Percentiles rank a stretch among this genome's conserved stretches.
Conservation (phyloP, 1,140 invertebrate species). For the Lithobius niger region DNA sequence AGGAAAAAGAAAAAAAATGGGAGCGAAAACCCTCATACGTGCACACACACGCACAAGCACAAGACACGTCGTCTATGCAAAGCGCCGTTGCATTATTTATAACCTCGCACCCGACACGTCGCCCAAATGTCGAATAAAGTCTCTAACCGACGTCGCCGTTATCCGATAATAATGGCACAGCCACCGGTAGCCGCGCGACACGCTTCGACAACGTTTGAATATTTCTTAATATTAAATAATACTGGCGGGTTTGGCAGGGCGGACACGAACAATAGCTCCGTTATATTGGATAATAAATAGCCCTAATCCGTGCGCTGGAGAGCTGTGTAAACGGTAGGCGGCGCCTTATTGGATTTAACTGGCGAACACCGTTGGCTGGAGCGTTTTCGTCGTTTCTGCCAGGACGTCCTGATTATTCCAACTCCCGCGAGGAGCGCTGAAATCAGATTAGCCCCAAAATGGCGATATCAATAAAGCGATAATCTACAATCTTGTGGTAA, state of each 20-base stretch:
- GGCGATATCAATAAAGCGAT: conserved; percentile 5
- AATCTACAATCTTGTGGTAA: conserved; percentile 6
- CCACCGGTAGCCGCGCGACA: too few relatives aligned
- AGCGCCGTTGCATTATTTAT: too few relatives aligned
- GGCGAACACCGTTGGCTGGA: not conserved
- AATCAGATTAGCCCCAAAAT: conserved; percentile 1
- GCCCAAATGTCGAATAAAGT: too few relatives aligned
- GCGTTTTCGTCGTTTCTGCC: too few relatives aligned
- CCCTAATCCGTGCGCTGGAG: not conserved
- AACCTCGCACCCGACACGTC: too few relatives aligned
- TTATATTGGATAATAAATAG: conserved; percentile 8
- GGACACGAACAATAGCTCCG: not conserved
- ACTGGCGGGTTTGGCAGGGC: not conserved
- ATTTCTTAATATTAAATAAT: conserved; percentile 5
- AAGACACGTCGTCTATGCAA: too few relatives aligned
- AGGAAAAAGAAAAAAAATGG: too few relatives aligned
- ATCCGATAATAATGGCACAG: too few relatives aligned
- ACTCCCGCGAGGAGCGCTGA: not conserved
- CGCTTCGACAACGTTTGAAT: too few relatives aligned
- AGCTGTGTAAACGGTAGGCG: not conserved
- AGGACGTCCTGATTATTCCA: not conserved
- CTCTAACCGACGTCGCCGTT: too few relatives aligned
- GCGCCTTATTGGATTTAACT: conserved; percentile 1
- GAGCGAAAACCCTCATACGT: too few relatives aligned
- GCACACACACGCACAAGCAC: too few relatives aligned